Conservation (phyloP, 2,113 vertebrate genomes). For the Anolis carolinensis region DNA sequence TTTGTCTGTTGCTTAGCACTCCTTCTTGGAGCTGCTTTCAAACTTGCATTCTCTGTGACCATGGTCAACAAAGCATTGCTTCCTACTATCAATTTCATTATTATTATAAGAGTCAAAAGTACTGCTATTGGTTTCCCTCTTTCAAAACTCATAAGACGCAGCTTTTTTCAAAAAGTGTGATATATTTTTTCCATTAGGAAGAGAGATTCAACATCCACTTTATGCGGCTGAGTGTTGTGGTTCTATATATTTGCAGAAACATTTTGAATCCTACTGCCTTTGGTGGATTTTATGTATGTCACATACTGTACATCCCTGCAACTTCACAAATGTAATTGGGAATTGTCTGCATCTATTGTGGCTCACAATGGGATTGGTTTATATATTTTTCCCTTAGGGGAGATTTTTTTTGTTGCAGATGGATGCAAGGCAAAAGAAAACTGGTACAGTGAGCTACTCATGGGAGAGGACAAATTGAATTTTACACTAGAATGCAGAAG, state of each 20-base stretch:
- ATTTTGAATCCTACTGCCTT: conserved; percentile 33
- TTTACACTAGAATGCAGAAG: not conserved
- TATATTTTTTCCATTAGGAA: not conserved
- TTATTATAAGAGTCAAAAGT: not conserved
- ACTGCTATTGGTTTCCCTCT: not conserved
- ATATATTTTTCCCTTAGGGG: not conserved
- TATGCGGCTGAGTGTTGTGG: not conserved
- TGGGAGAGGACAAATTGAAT: not conserved
- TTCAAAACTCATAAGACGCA: not conserved
- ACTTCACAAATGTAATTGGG: conserved; percentile 2
- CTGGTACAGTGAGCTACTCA: conserved; percentile 30
- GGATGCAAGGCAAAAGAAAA: conserved; percentile 39
- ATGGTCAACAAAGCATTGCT: no score
- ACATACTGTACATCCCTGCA: conserved; percentile 26
- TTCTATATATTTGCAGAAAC: not conserved
- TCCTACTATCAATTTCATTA: not conserved
- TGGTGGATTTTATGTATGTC: not conserved
- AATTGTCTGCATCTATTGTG: not conserved
- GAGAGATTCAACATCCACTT: not conserved
- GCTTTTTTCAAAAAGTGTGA: not conserved
- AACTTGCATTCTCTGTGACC: not conserved
- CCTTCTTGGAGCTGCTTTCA: not conserved
- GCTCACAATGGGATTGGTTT: conserved; percentile 22
- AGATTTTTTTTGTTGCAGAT: conserved; percentile 8
- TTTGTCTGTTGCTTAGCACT: not conserved